These are phyloP conservation scores for Meriones psammophilus DNA, from an alignment of 2,797 vertebrate species.

Conservation along the genomic window DNA sequence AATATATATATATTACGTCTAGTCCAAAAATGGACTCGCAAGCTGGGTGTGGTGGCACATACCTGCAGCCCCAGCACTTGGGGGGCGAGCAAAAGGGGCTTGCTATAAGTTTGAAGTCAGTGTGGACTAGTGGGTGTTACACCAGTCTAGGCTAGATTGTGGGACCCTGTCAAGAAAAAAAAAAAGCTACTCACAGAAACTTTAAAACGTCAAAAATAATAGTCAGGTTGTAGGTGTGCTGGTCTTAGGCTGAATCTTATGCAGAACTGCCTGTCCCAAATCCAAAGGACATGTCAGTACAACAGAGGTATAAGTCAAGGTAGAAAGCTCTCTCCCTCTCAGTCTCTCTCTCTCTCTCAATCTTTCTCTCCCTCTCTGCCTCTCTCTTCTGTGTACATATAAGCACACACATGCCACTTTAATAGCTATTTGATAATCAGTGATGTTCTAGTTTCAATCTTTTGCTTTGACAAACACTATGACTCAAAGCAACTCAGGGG, in stretches of 20 bases:
- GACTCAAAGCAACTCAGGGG: not conserved
- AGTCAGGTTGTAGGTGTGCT: not conserved
- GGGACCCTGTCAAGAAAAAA: not conserved
- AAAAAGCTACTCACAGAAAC: not conserved
- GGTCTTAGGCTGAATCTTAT: not conserved
- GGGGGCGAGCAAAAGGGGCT: not conserved
- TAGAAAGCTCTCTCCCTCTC: not conserved
- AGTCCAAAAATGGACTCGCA: constrained; percentile 9
- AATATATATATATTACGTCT: not conserved
- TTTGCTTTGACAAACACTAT: not conserved
- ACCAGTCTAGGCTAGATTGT: not conserved
- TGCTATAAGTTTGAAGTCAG: not conserved
- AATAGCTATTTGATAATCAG: not conserved
- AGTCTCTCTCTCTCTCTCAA: not conserved
- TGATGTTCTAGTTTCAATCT: not conserved
- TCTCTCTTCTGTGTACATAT: not conserved
- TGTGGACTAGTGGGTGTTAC: not conserved
- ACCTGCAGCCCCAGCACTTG: not conserved
- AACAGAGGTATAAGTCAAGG: not conserved
- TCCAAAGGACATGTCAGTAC: not conserved
- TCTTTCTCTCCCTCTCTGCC: too few species aligned
- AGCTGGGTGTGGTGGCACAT: not conserved
- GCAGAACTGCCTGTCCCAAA: not conserved
- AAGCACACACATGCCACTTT: not conserved
- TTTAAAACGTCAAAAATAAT: not conserved